phyloP scores from a whole-genome alignment of 2,113 vertebrate genomes.

The Suncus etruscus region DNA sequence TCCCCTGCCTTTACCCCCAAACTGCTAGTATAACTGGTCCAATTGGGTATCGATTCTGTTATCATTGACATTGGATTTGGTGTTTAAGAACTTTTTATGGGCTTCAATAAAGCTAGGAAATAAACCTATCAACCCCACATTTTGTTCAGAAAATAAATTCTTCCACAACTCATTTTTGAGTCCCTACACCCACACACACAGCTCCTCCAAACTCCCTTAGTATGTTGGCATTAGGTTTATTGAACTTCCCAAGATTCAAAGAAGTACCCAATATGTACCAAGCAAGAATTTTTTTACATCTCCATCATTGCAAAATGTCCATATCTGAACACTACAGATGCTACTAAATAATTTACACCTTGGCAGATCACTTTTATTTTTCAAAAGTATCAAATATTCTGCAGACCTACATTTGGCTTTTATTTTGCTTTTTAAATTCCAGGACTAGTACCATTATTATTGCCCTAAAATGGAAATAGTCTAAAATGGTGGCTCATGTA shows the following conservation, averaged over 20 bases:
- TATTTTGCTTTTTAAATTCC: not conserved
- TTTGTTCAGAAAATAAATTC: not conserved
- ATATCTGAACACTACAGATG: not conserved
- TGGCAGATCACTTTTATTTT: not conserved
- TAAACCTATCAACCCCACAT: not conserved
- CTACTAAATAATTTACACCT: not conserved
- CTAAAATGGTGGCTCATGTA: accelerated
- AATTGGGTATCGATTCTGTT: too few species aligned
- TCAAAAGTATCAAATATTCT: not conserved
- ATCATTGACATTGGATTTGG: too few species aligned
- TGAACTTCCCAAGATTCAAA: not conserved
- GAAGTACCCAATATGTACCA: not conserved
- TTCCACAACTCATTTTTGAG: not conserved
- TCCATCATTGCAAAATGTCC: not conserved
- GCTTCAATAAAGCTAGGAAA: not conserved
- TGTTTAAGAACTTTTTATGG: not conserved
- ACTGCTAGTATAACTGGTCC: too few species aligned
- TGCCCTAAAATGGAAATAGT: not conserved
- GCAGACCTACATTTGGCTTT: not conserved
- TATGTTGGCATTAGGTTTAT: not conserved
- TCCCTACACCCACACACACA: not conserved
- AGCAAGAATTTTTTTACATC: not conserved
- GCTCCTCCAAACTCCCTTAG: not conserved
- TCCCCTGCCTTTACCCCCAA: too few species aligned
- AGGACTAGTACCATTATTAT: not conserved